phyloP scores from a whole-genome alignment of 2,888 invertebrate species.

The Anoncus sp. region DNA sequence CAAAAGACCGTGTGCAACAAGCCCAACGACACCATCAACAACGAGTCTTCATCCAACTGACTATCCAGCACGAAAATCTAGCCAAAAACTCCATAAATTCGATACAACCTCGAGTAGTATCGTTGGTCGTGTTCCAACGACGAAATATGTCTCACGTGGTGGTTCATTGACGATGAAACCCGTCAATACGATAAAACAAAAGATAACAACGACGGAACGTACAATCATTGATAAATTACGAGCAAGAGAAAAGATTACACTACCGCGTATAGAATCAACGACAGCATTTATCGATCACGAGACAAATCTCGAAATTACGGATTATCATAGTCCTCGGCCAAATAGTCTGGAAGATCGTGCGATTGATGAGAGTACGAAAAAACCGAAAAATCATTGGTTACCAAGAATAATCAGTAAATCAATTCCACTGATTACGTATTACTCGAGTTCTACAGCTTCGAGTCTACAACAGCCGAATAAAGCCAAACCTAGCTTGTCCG shows the following conservation, averaged over 20 bases:
- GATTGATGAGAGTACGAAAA: slow-evolving; percentile 74
- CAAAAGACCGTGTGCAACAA: slow-evolving; percentile 74
- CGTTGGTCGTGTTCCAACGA: slow-evolving; percentile 27
- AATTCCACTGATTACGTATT: slow-evolving; percentile 87
- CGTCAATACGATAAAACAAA: slow-evolving; percentile 69
- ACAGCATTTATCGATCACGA: slow-evolving; percentile 65
- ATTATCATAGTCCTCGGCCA: slow-evolving; percentile 67
- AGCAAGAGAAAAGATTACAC: slow-evolving; percentile 43
- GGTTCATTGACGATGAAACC: slow-evolving; percentile 62
- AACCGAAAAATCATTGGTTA: slow-evolving; percentile 79
- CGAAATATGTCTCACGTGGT: slow-evolving; percentile 24
- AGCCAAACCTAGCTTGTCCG: slow-evolving; percentile 75
- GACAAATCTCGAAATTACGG: slow-evolving; percentile 67
- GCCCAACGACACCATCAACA: slow-evolving; percentile 65
- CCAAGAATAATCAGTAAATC: slow-evolving; percentile 84
- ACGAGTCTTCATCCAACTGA: slow-evolving; percentile 64
- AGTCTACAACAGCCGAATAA: slow-evolving; percentile 73
- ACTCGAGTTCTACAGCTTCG: slow-evolving; percentile 84
- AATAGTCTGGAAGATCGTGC: slow-evolving; percentile 70
- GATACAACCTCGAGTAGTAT: slow-evolving; percentile 49
- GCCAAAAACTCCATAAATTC: slow-evolving; percentile 72
- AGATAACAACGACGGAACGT: slow-evolving; percentile 79
- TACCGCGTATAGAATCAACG: slow-evolving; percentile 70
- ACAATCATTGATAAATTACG: too few species aligned
- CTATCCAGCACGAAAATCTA: slow-evolving; percentile 72